Percentiles rank a stretch among this genome's conserved stretches.
Evolutionary conservation across 92 coral and sea anemone genomes (phyloP).

Genomic region (Nematostella vectensis): DNA sequence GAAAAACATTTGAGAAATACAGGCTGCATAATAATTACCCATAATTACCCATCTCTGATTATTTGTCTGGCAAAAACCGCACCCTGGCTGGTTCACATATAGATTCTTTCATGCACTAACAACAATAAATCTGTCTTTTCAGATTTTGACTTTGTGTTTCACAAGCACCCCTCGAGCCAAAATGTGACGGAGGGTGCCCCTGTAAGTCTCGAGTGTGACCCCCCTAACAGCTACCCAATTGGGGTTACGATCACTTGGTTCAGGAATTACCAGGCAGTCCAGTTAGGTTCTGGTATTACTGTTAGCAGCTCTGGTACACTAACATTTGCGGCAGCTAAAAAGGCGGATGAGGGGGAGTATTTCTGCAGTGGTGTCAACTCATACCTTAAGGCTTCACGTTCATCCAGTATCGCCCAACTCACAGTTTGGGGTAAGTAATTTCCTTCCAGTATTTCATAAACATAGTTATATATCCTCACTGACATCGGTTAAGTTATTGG

Average conservation of each 20-base stretch:
- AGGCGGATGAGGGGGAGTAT: constrained; percentile 87
- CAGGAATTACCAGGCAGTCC: constrained; percentile 58
- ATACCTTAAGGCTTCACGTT: constrained; percentile 32
- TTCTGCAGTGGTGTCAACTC: constrained; percentile 76
- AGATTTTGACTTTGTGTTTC: constrained; percentile 76
- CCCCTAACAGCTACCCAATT: constrained; percentile 73
- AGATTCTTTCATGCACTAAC: too few species aligned
- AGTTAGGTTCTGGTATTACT: constrained; percentile 31
- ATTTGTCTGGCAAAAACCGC: too few species aligned
- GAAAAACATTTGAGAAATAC: too few species aligned
- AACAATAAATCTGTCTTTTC: too few species aligned
- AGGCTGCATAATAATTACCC: too few species aligned
- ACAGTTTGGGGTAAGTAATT: constrained; percentile 71
- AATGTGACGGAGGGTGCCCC: constrained; percentile 61
- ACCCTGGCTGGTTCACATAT: too few species aligned
- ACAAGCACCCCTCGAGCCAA: constrained; percentile 53
- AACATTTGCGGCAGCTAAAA: constrained; percentile 45
- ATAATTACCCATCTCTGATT: too few species aligned
- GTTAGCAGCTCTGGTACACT: constrained; percentile 67
- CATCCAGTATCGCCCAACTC: constrained; percentile 52
- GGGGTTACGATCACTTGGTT: constrained; percentile 69
- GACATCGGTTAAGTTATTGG: constrained; percentile 1
- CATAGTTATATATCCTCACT: not conserved
- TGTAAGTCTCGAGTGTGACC: constrained; percentile 49
- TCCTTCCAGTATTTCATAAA: constrained; percentile 39